Conservation (phyloP, 2,113 vertebrate species). For the Spea bombifrons region DNA sequence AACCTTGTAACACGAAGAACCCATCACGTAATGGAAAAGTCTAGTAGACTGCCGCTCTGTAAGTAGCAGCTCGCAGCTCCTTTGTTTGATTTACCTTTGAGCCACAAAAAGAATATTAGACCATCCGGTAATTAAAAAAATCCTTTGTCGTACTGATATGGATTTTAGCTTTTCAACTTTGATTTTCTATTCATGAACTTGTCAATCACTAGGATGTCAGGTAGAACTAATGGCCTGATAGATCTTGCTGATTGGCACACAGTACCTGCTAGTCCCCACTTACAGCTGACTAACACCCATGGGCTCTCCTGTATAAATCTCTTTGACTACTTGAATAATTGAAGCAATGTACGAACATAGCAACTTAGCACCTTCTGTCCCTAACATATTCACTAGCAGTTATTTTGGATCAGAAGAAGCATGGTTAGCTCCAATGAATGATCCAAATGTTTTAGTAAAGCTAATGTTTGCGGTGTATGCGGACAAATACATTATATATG, state of each 20-base stretch:
- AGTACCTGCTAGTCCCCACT: background rate
- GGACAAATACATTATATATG: too few relatives aligned
- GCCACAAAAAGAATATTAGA: too few relatives aligned
- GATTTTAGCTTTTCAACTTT: background rate
- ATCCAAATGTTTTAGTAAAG: background rate
- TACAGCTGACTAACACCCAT: constrained; percentile 12
- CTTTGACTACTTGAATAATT: constrained; percentile 23
- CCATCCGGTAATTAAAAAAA: too few relatives aligned
- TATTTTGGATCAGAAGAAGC: background rate
- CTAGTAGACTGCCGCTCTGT: too few relatives aligned
- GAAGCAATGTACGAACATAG: constrained; percentile 12
- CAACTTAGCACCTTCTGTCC: constrained; percentile 9
- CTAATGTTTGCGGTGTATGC: too few relatives aligned
- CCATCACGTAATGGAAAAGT: too few relatives aligned
- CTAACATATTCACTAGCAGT: too few relatives aligned
- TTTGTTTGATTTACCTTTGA: too few relatives aligned
- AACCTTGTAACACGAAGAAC: too few relatives aligned
- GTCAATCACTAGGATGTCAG: background rate
- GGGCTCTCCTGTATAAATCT: constrained; percentile 12
- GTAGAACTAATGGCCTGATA: constrained; percentile 26
- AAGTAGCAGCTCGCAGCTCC: too few relatives aligned
- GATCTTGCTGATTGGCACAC: constrained; percentile 31
- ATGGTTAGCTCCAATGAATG: background rate
- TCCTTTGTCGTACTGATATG: background rate
- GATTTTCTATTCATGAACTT: background rate